Conservation (phyloP, 2,113 vertebrate species). For the Pteronura brasiliensis region DNA sequence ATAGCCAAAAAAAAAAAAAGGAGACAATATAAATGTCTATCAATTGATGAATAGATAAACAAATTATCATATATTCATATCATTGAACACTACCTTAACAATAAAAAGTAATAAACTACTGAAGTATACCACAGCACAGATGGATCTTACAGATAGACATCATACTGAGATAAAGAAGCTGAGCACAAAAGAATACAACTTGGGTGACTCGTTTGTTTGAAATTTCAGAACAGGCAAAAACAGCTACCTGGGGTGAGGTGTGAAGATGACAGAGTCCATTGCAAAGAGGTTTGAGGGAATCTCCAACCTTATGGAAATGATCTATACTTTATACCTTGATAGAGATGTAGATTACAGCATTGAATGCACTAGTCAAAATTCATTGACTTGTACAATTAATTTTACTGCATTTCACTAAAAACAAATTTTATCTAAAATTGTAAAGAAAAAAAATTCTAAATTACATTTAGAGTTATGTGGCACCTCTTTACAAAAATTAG, state of each 20-base stretch:
- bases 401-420: not conserved
- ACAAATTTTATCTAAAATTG: not conserved
- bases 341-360: not conserved
- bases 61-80: not conserved
- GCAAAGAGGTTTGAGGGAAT: not conserved
- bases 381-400: not conserved
- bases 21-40: not conserved
- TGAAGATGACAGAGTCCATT: not conserved
- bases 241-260: not conserved
- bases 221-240: not conserved
- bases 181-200: not conserved
- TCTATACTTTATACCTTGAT: not conserved
- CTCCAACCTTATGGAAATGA: not conserved
- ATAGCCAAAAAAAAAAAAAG: not conserved
- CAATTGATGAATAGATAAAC: not conserved
- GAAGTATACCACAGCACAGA: not conserved
- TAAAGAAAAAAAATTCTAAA: not conserved
- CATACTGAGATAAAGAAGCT: not conserved
- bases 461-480: not conserved
- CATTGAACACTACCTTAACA: not conserved
- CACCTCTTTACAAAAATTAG: not conserved
- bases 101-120: not conserved
- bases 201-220: not conserved
- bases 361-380: not conserved
- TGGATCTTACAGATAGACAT: not conserved